Percentiles rank a stretch among this genome's conserved stretches.
Evolutionary conservation across 2,113 vertebrate genomes (phyloP).

Genomic region (Stomatorhinus ivindoensis): DNA sequence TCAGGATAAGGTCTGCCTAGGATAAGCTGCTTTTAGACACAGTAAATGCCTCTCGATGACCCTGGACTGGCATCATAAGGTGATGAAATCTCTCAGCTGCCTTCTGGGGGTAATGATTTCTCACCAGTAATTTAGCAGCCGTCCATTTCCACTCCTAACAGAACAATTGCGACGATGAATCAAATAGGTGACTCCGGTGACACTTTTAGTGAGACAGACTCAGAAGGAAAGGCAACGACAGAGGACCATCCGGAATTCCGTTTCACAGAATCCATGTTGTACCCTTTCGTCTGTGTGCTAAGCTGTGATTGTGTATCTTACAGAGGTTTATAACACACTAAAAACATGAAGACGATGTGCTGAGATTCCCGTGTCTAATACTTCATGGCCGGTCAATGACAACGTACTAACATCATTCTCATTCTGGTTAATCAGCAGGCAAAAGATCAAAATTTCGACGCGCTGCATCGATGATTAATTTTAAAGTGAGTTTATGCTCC

Average conservation of each 20-base stretch:
- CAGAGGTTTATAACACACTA: neutral
- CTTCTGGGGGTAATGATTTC: neutral
- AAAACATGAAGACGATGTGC: neutral
- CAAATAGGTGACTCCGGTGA: neutral
- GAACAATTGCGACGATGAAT: slow-evolving; percentile 3
- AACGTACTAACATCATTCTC: neutral
- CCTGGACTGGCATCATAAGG: neutral
- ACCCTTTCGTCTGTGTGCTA: neutral
- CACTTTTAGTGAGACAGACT: neutral
- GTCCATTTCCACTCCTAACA: neutral
- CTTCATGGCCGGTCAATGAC: neutral
- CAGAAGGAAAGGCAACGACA: neutral
- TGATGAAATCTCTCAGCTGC: slow-evolving; percentile 4
- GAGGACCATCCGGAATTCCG: neutral
- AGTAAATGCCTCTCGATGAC: neutral
- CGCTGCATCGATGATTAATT: neutral
- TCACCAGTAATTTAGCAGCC: neutral
- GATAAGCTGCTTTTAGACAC: neutral
- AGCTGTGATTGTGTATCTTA: neutral
- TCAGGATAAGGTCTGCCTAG: neutral
- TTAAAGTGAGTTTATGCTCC: neutral
- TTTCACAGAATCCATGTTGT: neutral
- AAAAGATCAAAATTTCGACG: neutral
- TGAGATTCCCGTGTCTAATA: neutral
- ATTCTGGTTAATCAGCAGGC: neutral